phyloP scores from a whole-genome alignment of 2,888 invertebrate species.

The Caenorhabditis sp. region DNA sequence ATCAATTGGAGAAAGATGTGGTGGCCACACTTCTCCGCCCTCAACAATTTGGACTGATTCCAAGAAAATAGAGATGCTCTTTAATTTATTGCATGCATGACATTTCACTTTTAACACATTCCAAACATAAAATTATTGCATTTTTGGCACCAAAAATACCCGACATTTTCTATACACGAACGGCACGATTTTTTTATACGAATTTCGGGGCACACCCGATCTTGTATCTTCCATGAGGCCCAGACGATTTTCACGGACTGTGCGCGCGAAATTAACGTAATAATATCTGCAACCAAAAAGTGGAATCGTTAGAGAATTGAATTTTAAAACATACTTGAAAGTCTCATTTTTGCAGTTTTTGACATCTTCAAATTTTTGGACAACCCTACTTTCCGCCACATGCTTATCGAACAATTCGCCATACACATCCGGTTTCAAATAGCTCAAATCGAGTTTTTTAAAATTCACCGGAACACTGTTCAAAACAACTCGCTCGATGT shows the following conservation, averaged over 20 bases:
- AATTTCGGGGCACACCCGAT: background rate
- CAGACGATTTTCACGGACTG: background rate
- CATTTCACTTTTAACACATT: background rate
- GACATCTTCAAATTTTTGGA: background rate
- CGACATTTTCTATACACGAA: background rate
- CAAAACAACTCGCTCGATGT: slow-evolving; percentile 89
- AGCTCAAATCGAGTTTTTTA: slow-evolving; percentile 85
- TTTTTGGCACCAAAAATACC: background rate
- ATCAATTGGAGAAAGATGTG: slow-evolving; percentile 62
- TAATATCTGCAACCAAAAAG: background rate
- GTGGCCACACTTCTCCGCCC: slow-evolving; percentile 64
- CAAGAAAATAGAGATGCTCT: slow-evolving; percentile 49
- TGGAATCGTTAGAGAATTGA: background rate
- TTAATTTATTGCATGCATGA: background rate
- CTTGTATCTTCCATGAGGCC: background rate
- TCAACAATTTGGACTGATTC: slow-evolving; percentile 61
- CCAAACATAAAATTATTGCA: background rate
- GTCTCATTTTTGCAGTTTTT: background rate
- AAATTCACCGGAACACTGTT: slow-evolving; percentile 89
- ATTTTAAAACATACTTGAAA: background rate
- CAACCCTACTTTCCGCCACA: background rate
- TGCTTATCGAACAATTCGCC: background rate
- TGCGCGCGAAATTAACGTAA: background rate
- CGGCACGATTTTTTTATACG: background rate
- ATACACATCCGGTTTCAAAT: slow-evolving; percentile 75